Conservation (phyloP, 1,140 invertebrate species). For the Drosophila orena region DNA sequence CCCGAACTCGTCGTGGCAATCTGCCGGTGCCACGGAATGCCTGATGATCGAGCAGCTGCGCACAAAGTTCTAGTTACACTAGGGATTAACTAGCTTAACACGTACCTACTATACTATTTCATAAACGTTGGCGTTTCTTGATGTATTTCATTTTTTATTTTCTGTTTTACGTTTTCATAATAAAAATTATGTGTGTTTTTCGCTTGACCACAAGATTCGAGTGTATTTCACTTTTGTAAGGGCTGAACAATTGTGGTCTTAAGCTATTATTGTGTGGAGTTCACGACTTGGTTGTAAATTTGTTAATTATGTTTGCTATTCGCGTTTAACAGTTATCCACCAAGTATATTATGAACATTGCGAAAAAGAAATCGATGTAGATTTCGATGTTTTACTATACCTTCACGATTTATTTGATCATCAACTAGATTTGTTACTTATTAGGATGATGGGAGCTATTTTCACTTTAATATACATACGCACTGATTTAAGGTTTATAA, state of each 20-base stretch:
- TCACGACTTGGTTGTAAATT: not conserved
- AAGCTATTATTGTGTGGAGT: no score
- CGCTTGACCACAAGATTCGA: constrained; percentile 3
- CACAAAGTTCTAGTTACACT: constrained; percentile 5
- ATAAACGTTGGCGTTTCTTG: constrained; percentile 17
- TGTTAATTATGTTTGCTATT: no score
- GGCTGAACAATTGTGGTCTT: no score
- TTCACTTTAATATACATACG: constrained; percentile 12
- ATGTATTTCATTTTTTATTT: constrained; percentile 15
- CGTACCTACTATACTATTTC: constrained; percentile 1
- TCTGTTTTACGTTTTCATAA: constrained; percentile 34
- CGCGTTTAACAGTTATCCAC: not conserved
- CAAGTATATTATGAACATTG: not conserved
- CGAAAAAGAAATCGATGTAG: not conserved
- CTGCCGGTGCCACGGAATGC: constrained; percentile 16
- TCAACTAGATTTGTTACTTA: not conserved
- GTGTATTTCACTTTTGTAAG: no score
- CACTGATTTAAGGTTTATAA: constrained; percentile 22
- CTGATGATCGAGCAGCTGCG: constrained; percentile 14
- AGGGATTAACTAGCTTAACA: constrained; percentile 19
- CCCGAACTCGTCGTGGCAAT: constrained; percentile 7
- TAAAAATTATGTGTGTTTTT: constrained; percentile 18
- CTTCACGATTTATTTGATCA: constrained; percentile 19
- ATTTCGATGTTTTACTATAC: constrained; percentile 1
- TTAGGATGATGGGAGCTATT: not conserved